These are phyloP conservation scores for Eulemur coronatus DNA, from an alignment of 2,797 vertebrate species.

Conservation along the genomic window DNA sequence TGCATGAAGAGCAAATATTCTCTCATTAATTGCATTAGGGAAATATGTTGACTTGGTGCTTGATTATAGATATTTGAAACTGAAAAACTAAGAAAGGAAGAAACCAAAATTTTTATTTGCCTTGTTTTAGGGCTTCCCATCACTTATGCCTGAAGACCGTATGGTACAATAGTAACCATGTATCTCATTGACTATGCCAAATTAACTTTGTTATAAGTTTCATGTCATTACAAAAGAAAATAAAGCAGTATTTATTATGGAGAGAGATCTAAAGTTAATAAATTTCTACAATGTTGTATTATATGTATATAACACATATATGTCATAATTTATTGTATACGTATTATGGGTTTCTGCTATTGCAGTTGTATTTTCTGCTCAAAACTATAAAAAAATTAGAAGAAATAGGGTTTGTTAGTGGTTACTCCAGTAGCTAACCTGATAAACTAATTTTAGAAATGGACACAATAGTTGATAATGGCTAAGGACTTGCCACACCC, in stretches of 20 bases:
- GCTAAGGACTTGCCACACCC: neutral
- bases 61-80: neutral
- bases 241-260: neutral
- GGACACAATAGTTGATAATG: neutral
- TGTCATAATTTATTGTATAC: neutral
- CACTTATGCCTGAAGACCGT: neutral
- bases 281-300: neutral
- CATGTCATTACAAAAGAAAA: constrained; percentile 13
- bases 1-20: neutral
- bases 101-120: neutral
- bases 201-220: constrained; percentile 8
- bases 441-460: constrained; percentile 12
- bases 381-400: neutral
- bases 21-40: neutral
- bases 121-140: neutral
- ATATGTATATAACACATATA: neutral
- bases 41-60: neutral
- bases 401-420: neutral
- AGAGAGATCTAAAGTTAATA: neutral
- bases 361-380: neutral
- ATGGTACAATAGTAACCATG: neutral
- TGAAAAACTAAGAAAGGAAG: neutral
- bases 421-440: neutral
- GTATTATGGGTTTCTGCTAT: neutral
- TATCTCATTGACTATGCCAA: neutral